These are phyloP conservation scores for Ceyx cyanopectus DNA, from an alignment of 2,113 vertebrate genomes.

Conservation along the genomic window DNA sequence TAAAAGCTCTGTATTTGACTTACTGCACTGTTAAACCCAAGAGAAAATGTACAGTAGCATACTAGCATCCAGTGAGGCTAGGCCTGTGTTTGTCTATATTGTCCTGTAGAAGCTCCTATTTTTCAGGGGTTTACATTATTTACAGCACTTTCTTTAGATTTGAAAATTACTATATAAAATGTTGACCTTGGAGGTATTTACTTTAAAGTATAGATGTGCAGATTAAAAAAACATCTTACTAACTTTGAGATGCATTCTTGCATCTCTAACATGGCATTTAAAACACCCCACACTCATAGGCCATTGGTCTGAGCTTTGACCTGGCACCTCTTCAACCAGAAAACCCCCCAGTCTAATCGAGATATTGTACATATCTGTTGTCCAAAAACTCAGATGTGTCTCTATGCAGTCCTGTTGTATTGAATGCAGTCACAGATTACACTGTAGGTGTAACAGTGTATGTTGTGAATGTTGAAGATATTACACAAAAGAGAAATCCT, in stretches of 20 bases:
- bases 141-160: conserved; percentile 35
- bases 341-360: neutral
- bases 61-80: neutral
- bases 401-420: neutral
- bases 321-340: neutral
- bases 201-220: neutral
- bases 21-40: conserved; percentile 15
- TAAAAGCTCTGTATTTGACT: conserved; percentile 7
- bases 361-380: neutral
- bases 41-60: neutral
- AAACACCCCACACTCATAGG: neutral
- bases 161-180: conserved; percentile 1
- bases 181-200: neutral
- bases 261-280: conserved; percentile 5
- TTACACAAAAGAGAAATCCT: neutral
- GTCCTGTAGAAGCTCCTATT: conserved; percentile 39
- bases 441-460: neutral
- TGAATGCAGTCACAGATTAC: neutral
- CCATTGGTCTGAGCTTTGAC: conserved; percentile 9
- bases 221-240: neutral
- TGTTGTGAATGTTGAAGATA: neutral
- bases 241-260: conserved; percentile 43
- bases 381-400: neutral
- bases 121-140: conserved; percentile 30
- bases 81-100: neutral